Base-by-base conservation (phyloP, 37 sponge, comb jelly and placozoan species). In the Ephydatia muelleri region DNA sequence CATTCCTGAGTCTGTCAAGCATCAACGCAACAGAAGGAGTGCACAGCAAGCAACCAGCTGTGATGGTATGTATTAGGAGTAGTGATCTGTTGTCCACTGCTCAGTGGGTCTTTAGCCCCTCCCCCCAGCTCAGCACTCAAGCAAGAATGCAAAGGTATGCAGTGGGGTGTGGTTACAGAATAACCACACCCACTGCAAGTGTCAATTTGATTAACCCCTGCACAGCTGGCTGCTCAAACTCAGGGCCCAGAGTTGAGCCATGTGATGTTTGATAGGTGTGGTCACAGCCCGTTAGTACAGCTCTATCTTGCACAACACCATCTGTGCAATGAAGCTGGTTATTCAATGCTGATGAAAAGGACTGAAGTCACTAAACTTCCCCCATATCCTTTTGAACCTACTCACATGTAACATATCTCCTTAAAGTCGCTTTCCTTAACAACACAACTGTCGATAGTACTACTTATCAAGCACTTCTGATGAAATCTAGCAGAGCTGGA, bases 241-340 rank as follows among this genome's bases (percentile, higher is more conserved):
- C 76, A 80, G 12, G 91, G 80, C 8, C 89, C 89, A 21, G 81
- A 70, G 48, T 93, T 96, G 71, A 87, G 85, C 4, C 88, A 87
- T 67, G 86, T 80, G 47, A 47, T 91, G 34, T 91, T 96, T 39
- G 79, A 96, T 65, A 29, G 85, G 25, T 70, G 72, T 85, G 92
- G 96, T 1, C 89, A 91, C 70, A 96, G 96, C 74, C 96, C 96
- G 1, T 57, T 96, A 21, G 96, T 96, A 26, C 68, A 75, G 70
- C 83, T 91, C 73, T 93, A 80, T 78, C 71, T 93, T 49, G 49
- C 78, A 28, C 36, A 76, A 29, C 80, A 32, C 28, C 37, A 72
- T 2, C 73, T 88, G 2, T 0, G 34, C 6, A 33, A 39, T 13
- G 68, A 72, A 38, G 57, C 49, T 19, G 87, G 86, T 36, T 82